These are phyloP conservation scores for Alethe diademata DNA, from an alignment of 2,113 vertebrate genomes.

Conservation along the genomic window DNA sequence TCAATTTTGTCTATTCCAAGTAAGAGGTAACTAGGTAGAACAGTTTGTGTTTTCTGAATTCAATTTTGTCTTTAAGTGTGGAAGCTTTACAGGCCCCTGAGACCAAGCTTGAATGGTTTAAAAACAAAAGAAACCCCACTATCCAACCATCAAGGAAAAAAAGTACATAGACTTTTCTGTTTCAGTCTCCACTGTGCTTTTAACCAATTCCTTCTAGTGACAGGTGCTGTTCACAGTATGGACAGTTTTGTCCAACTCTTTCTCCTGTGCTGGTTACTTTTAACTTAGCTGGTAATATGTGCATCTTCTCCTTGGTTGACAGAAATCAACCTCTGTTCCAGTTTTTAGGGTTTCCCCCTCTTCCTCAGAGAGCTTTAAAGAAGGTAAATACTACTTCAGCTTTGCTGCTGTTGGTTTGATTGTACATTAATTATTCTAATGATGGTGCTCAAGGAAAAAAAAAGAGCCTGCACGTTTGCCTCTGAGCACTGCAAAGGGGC, in stretches of 20 bases:
- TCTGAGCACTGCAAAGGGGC: not conserved
- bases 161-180: not conserved
- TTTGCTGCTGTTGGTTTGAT: not conserved
- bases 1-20: not conserved
- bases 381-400: not conserved
- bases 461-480: not conserved
- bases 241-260: not conserved
- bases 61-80: not conserved
- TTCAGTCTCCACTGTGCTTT: not conserved
- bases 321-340: not conserved
- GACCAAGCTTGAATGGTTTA: not conserved
- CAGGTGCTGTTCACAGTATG: accelerated
- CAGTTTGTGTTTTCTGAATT: not conserved
- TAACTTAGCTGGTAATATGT: not conserved
- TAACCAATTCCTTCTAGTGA: not conserved
- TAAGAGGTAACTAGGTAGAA: not conserved
- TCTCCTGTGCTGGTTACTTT: not conserved
- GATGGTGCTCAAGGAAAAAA: not conserved
- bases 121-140: not conserved
- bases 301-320: not conserved
- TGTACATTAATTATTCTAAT: not conserved
- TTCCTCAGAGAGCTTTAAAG: not conserved
- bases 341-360: not conserved
- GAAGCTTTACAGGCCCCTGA: not conserved
- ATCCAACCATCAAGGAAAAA: not conserved